Base-by-base conservation (phyloP, 2,888 invertebrate genomes). In the Mythimna ferrago region DNA sequence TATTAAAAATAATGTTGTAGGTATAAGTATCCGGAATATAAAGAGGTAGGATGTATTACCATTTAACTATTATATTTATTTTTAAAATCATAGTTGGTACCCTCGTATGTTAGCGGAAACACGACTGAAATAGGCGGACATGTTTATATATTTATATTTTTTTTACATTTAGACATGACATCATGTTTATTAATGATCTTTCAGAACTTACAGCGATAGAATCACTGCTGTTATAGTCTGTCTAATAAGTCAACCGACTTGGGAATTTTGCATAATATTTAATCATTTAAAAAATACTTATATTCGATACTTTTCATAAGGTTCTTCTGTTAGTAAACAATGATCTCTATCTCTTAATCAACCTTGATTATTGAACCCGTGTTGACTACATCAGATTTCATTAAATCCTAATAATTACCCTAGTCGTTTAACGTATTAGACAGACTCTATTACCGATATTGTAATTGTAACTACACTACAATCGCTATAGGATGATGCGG, bases 71-170 rank as follows among this genome's bases (percentile, higher is more conserved):
- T n/a, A 11, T 19, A 77, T 77, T 66, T 35, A 62, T 58, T 62
- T 58, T 62, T 63, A 14, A 78, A 78, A 71, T 66, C 54, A 56
- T 56, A 62, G n/a, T 26, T 1, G 26, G 26, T 54, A 53, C 21
- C 16, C 19, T 58, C 48, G 21, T 65, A 19, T 48, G 56, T 6
- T 64, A 72, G 60, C n/a, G 38, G 62, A 56, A 71, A 79, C 63
- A 19, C 63, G 54, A 66, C 62, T 62, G 11, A 72, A 26, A 69
- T 54, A 77, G 38, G 21, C 51, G 32, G 56, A 60, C 21, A 82
- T 21, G 16, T 51, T 71, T 63, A 58, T 66, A 32, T 71, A 78
- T 66, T n/a, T n/a, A 78, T 66, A 56, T 71, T 71, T 60, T 16
- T n/a, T 32, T 58, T 38, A 1, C 1, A 44, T 44, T 0, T 10